Evolutionary conservation across 2,888 invertebrate species (phyloP).

Genomic region (Gandaritis pyraliata): DNA sequence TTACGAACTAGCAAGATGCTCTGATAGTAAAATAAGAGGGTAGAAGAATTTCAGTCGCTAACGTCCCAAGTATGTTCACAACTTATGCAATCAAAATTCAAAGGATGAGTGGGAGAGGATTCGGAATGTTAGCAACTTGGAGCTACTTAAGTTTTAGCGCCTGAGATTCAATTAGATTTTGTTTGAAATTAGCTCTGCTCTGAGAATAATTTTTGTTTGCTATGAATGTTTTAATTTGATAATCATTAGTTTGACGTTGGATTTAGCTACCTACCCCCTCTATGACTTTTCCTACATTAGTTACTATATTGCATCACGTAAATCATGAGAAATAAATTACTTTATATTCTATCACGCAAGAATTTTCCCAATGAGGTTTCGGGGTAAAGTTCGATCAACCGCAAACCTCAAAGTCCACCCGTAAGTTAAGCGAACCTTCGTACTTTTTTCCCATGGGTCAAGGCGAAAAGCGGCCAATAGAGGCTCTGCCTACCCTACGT

Average conservation of each 20-base stretch:
- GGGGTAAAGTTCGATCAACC: conserved; percentile 26
- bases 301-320: too few relatives aligned
- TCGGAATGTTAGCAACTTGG: conserved; percentile 39
- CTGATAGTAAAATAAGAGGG: conserved; percentile 19
- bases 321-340: neutral
- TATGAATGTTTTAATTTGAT: neutral
- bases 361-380: conserved; percentile 18
- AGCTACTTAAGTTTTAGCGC: conserved; percentile 22
- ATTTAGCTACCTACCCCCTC: neutral
- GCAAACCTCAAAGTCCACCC: conserved; percentile 22
- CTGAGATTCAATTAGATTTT: conserved; percentile 20
- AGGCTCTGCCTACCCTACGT: neutral
- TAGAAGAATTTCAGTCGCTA: conserved; percentile 31
- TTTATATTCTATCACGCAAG: conserved; percentile 9
- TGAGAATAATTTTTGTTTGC: neutral
- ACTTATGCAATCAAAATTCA: conserved; percentile 45
- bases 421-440: conserved; percentile 13
- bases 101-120: conserved; percentile 35
- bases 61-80: conserved; percentile 36
- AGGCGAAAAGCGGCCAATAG: neutral
- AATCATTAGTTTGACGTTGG: neutral
- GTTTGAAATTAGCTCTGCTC: conserved; percentile 1
- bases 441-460: conserved; percentile 5
- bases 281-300: neutral
- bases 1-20: conserved; percentile 7